Conservation (phyloP, 2,888 invertebrate species). For the Caenorhabditis parvicauda region DNA sequence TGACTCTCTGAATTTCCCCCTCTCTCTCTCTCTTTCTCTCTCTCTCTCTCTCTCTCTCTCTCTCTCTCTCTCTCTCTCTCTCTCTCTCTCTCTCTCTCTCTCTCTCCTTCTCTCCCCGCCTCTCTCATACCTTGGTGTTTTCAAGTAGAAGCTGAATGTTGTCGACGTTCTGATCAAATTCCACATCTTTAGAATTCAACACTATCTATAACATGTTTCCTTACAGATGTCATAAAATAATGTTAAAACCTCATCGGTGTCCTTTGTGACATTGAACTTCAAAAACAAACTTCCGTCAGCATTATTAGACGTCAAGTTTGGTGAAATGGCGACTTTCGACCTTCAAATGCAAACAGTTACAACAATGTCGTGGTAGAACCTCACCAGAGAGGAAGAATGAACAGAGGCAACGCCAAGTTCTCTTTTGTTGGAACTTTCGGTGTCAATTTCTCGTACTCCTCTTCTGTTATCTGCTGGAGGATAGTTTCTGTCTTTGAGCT, state of each 20-base stretch:
- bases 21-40: not conserved
- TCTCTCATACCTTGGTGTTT: not conserved
- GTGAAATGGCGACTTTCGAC: slow-evolving; percentile 20
- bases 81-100: not conserved
- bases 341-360: not conserved
- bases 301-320: slow-evolving; percentile 11
- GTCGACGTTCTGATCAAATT: slow-evolving; percentile 20
- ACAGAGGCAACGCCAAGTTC: slow-evolving; percentile 42
- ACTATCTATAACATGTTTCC: slow-evolving; percentile 13
- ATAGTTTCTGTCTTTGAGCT: slow-evolving; percentile 15
- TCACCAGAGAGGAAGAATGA: slow-evolving; percentile 46
- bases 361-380: not conserved
- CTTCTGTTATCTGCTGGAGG: slow-evolving; percentile 21
- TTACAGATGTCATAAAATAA: not conserved
- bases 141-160: slow-evolving; percentile 18
- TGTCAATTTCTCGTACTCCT: slow-evolving; percentile 21
- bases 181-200: slow-evolving; percentile 27
- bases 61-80: slow-evolving; percentile 6
- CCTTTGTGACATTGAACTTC: slow-evolving; percentile 21
- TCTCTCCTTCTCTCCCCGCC: too few species aligned
- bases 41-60: slow-evolving; percentile 1
- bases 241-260: slow-evolving; percentile 18
- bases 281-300: slow-evolving; percentile 24
- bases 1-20: not conserved
- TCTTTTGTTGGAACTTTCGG: slow-evolving; percentile 40